Percentiles rank a stretch among this genome's conserved stretches.
Evolutionary conservation across 2,888 invertebrate genomes (phyloP).

Genomic region (Ochlodes sylvanus): DNA sequence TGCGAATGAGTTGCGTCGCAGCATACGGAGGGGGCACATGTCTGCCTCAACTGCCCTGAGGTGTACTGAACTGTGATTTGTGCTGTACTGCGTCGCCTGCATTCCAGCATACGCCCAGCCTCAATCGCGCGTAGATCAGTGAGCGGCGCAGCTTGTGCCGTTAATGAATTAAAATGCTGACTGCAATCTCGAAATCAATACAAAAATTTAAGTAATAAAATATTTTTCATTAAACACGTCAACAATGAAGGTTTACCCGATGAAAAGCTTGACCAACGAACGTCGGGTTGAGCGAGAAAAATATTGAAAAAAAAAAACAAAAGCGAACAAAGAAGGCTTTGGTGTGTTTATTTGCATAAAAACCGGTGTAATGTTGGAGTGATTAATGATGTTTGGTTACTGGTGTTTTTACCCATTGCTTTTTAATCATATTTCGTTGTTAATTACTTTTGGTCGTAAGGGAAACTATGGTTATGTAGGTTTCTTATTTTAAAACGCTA

Average conservation of each 20-base stretch:
- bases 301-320: constrained; percentile 1
- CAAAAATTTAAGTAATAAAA: neutral
- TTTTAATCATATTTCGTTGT: constrained; percentile 12
- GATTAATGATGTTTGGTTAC: constrained; percentile 22
- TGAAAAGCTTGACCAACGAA: constrained; percentile 9
- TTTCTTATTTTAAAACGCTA: neutral
- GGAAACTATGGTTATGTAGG: neutral
- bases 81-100: no score
- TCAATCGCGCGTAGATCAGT: no score
- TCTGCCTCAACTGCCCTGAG: no score
- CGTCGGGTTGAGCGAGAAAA: neutral
- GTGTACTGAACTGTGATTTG: no score
- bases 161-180: no score
- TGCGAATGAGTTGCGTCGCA: no score
- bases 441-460: constrained; percentile 9
- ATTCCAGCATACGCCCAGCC: no score
- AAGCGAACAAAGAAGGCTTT: constrained; percentile 9
- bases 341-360: constrained; percentile 23
- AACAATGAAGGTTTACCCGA: constrained; percentile 6
- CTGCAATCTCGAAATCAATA: neutral
- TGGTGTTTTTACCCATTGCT: constrained; percentile 16
- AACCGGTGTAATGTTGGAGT: constrained; percentile 21
- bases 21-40: no score
- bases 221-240: neutral
- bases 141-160: no score